Conservation (phyloP, 2,797 vertebrate genomes). For the Pteronotus mesoamericanus region DNA sequence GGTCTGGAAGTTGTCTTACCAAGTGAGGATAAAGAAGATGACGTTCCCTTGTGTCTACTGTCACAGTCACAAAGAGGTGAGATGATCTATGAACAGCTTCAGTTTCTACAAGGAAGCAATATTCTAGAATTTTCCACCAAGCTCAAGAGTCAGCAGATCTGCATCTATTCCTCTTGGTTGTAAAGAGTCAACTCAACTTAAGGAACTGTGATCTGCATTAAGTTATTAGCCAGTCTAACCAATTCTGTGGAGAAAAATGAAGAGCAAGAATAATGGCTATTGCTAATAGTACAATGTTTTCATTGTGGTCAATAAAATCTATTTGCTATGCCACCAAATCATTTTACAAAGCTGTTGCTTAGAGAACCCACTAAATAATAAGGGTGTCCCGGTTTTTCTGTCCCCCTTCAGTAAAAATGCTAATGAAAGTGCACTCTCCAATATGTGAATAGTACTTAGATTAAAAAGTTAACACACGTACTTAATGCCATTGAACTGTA, state of each 20-base stretch:
- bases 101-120: neutral
- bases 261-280: neutral
- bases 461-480: neutral
- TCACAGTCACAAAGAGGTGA: neutral
- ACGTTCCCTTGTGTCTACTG: neutral
- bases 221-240: neutral
- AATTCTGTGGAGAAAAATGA: slow-evolving; percentile 18
- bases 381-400: neutral
- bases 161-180: neutral
- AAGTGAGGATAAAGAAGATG: neutral
- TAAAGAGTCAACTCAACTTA: neutral
- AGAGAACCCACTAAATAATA: neutral
- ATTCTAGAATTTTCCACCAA: slow-evolving; percentile 1
- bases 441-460: neutral
- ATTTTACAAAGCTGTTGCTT: neutral
- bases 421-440: neutral
- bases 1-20: neutral
- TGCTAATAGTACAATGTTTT: neutral
- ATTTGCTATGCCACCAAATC: neutral
- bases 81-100: neutral
- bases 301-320: neutral
- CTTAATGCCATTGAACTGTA: neutral
- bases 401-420: neutral
- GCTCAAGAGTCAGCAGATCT: neutral
- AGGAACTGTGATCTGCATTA: neutral